These are phyloP conservation scores for Melanotus villosus DNA, from an alignment of 2,888 invertebrate genomes.

Conservation along the genomic window DNA sequence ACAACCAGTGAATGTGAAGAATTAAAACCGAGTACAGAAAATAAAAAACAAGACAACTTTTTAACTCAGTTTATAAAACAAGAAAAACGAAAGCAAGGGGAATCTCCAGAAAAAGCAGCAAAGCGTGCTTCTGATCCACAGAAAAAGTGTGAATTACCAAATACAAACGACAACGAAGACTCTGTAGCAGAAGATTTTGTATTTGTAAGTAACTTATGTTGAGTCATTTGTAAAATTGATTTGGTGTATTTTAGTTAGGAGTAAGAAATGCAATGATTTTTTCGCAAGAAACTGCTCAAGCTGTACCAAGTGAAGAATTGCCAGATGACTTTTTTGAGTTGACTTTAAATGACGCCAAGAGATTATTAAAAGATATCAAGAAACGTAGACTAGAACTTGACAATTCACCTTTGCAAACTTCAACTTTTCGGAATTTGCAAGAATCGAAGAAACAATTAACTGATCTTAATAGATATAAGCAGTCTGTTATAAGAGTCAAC, in stretches of 20 bases:
- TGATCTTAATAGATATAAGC: conserved; percentile 79
- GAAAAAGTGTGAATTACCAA: background rate
- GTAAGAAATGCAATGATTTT: conserved; percentile 83
- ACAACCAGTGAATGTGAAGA: background rate
- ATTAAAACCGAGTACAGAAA: background rate
- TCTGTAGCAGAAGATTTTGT: conserved; percentile 62
- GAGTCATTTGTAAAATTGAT: conserved; percentile 38
- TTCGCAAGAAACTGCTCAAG: conserved; percentile 74
- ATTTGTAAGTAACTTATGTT: conserved; percentile 66
- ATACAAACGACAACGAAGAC: background rate
- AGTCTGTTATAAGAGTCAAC: conserved; percentile 85
- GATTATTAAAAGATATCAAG: conserved; percentile 81
- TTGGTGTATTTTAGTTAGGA: conserved; percentile 73
- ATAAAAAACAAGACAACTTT: conserved; percentile 36
- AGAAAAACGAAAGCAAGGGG: conserved; percentile 53
- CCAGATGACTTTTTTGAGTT: conserved; percentile 93
- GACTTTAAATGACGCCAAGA: conserved; percentile 85
- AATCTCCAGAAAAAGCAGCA: conserved; percentile 43
- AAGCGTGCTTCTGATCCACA: conserved; percentile 49
- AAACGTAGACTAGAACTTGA: conserved; percentile 76
- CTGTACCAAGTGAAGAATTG: conserved; percentile 78
- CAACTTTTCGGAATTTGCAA: conserved; percentile 74
- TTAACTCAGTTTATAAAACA: conserved; percentile 49
- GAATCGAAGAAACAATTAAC: conserved; percentile 72
- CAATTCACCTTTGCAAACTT: conserved; percentile 79